Conservation (phyloP, 2,888 invertebrate species). For the Cantharis nigra region DNA sequence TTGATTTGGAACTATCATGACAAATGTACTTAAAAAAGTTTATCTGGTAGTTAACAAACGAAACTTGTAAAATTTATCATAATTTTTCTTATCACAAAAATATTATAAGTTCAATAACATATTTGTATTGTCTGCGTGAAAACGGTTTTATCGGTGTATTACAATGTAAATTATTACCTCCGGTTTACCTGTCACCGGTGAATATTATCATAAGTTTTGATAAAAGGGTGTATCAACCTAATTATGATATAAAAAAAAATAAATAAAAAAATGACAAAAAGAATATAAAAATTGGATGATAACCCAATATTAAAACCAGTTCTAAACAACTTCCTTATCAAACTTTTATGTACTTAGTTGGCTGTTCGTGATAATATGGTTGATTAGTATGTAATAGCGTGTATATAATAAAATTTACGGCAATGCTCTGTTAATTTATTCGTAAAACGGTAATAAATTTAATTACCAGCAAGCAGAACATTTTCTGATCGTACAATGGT, state of each 20-base stretch:
- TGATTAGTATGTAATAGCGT: conserved; percentile 25
- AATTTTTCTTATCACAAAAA: background rate
- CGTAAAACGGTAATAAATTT: conserved; percentile 23
- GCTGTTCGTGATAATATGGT: conserved; percentile 23
- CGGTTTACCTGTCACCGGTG: conserved; percentile 2
- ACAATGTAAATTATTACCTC: conserved; percentile 1
- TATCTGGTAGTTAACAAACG: background rate
- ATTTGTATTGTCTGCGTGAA: background rate
- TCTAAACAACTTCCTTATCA: conserved; percentile 23
- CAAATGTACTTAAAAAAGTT: background rate
- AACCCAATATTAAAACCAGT: conserved; percentile 24
- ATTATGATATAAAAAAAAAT: background rate
- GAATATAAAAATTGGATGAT: conserved; percentile 21
- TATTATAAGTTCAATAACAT: background rate
- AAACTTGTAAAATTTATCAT: background rate
- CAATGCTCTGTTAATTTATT: conserved; percentile 28
- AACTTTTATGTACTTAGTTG: conserved; percentile 20
- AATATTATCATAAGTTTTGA: conserved; percentile 1
- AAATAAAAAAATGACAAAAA: conserved; percentile 17
- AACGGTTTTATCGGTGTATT: background rate
- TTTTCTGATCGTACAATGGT: conserved; percentile 15
- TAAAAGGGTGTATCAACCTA: background rate
- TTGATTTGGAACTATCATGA: background rate
- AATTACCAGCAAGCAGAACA: conserved; percentile 18
- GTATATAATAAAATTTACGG: conserved; percentile 24